A percentile compares a stretch with the other conserved stretches of the same genome.
Evolutionary conservation across 2,113 vertebrate genomes (phyloP).

Genomic region (Plectropomus leopardus): DNA sequence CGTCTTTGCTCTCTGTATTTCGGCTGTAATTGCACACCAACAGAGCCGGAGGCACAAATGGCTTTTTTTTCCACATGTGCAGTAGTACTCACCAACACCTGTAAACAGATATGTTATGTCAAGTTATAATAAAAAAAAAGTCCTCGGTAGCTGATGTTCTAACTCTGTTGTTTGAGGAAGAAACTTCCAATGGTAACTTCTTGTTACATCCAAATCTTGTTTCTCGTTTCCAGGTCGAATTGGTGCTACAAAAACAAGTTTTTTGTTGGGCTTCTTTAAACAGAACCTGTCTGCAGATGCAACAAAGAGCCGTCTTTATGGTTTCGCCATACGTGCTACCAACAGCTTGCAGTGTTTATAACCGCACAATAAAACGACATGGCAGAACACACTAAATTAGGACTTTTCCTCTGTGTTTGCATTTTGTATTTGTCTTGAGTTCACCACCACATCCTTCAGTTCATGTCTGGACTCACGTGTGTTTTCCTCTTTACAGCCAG

Average conservation of each 20-base stretch:
- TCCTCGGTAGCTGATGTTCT: not conserved
- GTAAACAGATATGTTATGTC: not conserved
- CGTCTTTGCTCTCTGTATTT: no score
- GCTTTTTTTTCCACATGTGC: not conserved
- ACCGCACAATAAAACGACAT: not conserved
- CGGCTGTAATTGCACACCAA: no score
- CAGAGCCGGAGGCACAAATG: no score
- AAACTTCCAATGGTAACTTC: not conserved
- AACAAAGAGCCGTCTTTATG: conserved; percentile 1
- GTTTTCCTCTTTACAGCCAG: conserved; percentile 5
- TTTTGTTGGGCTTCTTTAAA: conserved; percentile 2
- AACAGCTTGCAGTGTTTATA: not conserved
- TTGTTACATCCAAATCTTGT: not conserved
- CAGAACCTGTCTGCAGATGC: conserved; percentile 11
- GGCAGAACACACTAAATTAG: not conserved
- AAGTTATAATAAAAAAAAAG: not conserved
- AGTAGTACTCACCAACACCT: not conserved
- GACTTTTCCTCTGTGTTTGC: not conserved
- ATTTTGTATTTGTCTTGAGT: not conserved
- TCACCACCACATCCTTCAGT: not conserved
- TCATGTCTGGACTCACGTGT: not conserved
- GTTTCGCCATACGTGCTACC: not conserved
- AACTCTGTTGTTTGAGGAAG: not conserved
- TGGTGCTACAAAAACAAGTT: not conserved
- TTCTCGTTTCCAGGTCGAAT: not conserved